phyloP scores from a whole-genome alignment of 2,888 invertebrate species.

The Drosophila subsilvestris region DNA sequence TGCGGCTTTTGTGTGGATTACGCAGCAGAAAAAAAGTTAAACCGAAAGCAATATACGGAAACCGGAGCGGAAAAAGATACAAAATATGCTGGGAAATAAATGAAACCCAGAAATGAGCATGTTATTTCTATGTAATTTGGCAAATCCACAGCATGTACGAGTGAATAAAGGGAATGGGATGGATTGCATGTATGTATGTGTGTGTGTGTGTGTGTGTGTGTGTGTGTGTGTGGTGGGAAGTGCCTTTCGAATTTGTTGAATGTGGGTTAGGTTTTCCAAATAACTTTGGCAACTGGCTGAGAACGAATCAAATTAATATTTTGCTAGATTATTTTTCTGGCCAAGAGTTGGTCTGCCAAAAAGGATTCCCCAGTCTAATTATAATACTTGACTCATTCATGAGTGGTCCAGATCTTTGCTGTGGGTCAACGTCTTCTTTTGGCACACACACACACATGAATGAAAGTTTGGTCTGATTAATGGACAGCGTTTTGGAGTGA shows the following conservation, averaged over 20 bases:
- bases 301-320: not conserved
- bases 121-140: conserved; percentile 50
- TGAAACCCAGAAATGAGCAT: conserved; percentile 33
- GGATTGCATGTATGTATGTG: not conserved
- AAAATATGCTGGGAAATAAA: conserved; percentile 39
- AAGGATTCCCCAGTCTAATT: not conserved
- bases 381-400: not conserved
- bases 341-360: not conserved
- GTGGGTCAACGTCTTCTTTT: conserved; percentile 31
- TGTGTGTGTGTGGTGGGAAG: conserved; percentile 30
- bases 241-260: conserved; percentile 58
- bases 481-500: conserved; percentile 42
- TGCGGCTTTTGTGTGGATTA: conserved; percentile 74
- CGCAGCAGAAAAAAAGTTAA: conserved; percentile 64
- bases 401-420: not conserved
- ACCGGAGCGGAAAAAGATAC: conserved; percentile 69
- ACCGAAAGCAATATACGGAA: conserved; percentile 21
- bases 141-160: conserved; percentile 12
- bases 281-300: conserved; percentile 7
- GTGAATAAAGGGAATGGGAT: conserved; percentile 31
- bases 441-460: conserved; percentile 23
- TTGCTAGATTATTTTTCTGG: not conserved
- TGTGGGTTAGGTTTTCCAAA: conserved; percentile 29
- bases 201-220: conserved; percentile 16
- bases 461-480: conserved; percentile 60